A percentile compares a stretch with the other conserved stretches of the same genome.
Evolutionary conservation across 1,140 invertebrate genomes (phyloP).

Genomic region (Euwallacea fornicatus): DNA sequence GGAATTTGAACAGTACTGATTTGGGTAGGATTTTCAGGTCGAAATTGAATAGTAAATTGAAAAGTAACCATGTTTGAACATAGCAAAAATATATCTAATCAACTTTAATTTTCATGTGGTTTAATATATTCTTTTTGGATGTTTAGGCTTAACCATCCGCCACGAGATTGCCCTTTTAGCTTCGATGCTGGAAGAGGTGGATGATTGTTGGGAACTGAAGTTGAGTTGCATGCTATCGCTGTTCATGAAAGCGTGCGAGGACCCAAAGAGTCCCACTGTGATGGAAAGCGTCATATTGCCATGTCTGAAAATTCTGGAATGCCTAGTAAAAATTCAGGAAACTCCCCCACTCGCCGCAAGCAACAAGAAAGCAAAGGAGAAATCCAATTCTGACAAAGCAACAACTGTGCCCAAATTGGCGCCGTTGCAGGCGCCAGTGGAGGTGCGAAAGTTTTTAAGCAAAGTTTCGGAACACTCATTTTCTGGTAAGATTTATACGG

Average conservation of each 20-base stretch:
- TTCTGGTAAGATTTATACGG: slow-evolving; percentile 39
- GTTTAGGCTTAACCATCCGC: slow-evolving; percentile 64
- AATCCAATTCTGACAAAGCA: slow-evolving; percentile 52
- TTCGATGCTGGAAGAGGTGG: slow-evolving; percentile 86
- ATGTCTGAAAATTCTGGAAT: slow-evolving; percentile 81
- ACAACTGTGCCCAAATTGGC: slow-evolving; percentile 44
- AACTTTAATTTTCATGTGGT: too few species aligned
- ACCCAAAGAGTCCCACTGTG: slow-evolving; percentile 70
- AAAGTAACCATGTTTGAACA: too few species aligned
- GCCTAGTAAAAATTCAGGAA: slow-evolving; percentile 72
- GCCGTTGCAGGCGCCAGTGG: slow-evolving; percentile 63
- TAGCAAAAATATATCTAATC: too few species aligned
- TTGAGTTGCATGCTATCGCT: slow-evolving; percentile 85
- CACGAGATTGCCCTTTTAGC: slow-evolving; percentile 89
- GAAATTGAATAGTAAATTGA: too few species aligned
- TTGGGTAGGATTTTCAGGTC: slow-evolving; percentile 56
- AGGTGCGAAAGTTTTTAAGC: slow-evolving; percentile 74
- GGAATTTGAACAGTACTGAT: slow-evolving; percentile 60
- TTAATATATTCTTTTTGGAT: neutral
- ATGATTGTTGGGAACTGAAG: slow-evolving; percentile 94
- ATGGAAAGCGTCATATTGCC: slow-evolving; percentile 79
- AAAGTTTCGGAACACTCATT: slow-evolving; percentile 74
- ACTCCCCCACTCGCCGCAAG: slow-evolving; percentile 42
- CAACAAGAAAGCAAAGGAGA: slow-evolving; percentile 53
- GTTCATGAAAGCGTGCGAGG: slow-evolving; percentile 75